phyloP scores from a whole-genome alignment of 2,888 invertebrate genomes.

The Ormyrus pomaceus region DNA sequence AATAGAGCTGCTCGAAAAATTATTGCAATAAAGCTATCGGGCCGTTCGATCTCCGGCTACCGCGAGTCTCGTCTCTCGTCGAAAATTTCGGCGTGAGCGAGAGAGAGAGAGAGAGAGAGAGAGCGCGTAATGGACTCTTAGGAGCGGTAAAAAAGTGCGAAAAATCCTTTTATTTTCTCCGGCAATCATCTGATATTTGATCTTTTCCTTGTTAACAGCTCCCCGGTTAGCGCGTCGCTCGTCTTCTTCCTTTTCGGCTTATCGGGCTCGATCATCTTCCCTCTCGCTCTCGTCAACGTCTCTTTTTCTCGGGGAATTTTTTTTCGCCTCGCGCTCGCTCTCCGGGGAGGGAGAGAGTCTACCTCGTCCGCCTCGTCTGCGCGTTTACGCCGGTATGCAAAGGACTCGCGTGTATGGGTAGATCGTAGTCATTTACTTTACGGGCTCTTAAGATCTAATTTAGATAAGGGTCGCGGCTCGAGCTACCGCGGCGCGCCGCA shows the following conservation, averaged over 20 bases:
- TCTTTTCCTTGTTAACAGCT: constrained; percentile 46
- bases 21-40: constrained; percentile 22
- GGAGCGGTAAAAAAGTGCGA: constrained; percentile 19
- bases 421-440: constrained; percentile 63
- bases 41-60: no score
- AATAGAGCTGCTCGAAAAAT: constrained; percentile 38
- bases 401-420: constrained; percentile 49
- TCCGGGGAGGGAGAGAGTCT: background rate
- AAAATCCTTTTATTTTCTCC: constrained; percentile 17
- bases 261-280: constrained; percentile 55
- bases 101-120: no score
- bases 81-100: no score
- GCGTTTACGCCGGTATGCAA: constrained; percentile 57
- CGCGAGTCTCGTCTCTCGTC: no score
- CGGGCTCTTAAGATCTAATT: constrained; percentile 73
- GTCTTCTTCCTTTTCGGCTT: constrained; percentile 40
- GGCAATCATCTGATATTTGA: constrained; percentile 46
- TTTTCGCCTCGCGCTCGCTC: background rate
- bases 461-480: constrained; percentile 68
- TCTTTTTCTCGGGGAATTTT: constrained; percentile 9
- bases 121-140: background rate
- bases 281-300: constrained; percentile 31
- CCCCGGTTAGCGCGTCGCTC: constrained; percentile 26
- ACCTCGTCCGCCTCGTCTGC: background rate
- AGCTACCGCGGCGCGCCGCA: constrained; percentile 62